Conservation (phyloP, 2,888 invertebrate genomes). For the Scelioninae gen. 2 region DNA sequence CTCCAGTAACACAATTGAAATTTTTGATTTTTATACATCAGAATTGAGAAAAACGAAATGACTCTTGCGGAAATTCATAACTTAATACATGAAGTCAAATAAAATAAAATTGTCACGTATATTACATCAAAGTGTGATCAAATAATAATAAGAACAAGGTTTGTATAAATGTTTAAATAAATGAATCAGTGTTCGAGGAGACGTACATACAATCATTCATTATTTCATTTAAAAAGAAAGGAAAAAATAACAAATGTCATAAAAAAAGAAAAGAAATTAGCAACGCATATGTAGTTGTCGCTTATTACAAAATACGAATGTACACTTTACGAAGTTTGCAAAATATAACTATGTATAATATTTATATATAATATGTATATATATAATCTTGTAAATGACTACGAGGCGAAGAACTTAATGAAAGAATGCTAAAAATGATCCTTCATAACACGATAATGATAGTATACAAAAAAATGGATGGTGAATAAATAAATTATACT, state of each 20-base stretch:
- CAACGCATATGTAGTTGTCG: constrained; percentile 11
- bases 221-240: constrained; percentile 21
- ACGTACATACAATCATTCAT: constrained; percentile 34
- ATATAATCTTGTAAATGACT: constrained; percentile 38
- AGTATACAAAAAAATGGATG: constrained; percentile 38
- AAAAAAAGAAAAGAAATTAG: constrained; percentile 16
- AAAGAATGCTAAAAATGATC: constrained; percentile 38
- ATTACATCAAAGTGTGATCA: constrained; percentile 20
- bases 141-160: constrained; percentile 4
- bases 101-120: constrained; percentile 19
- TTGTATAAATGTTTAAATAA: neutral
- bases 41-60: neutral
- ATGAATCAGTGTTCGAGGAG: constrained; percentile 18
- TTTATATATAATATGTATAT: constrained; percentile 32
- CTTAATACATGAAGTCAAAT: constrained; percentile 5
- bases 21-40: too few relatives aligned
- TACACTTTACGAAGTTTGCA: constrained; percentile 30
- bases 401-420: constrained; percentile 31
- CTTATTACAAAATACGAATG: constrained; percentile 28
- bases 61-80: too few relatives aligned
- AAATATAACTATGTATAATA: constrained; percentile 44
- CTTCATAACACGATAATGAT: constrained; percentile 23
- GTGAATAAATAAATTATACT: constrained; percentile 45
- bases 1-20: constrained; percentile 15
- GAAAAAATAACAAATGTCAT: constrained; percentile 6